Evolutionary conservation across 2,888 invertebrate species (phyloP).

Genomic region (Artemia sinica): DNA sequence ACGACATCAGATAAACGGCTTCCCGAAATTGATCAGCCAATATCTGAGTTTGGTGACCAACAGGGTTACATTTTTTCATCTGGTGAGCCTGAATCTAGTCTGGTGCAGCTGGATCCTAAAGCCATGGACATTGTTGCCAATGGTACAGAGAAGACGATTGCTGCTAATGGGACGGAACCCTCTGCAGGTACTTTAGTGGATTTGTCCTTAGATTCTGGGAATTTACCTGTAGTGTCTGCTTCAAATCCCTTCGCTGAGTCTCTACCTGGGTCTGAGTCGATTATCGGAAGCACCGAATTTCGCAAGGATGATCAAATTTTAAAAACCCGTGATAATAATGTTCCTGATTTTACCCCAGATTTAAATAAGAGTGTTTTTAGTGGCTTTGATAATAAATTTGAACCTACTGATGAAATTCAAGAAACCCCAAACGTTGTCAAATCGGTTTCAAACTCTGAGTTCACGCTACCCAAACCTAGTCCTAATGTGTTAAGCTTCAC

Average conservation of each 20-base stretch:
- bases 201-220: slow-evolving; percentile 6
- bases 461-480: background rate
- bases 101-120: slow-evolving; percentile 13
- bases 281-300: background rate
- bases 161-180: background rate
- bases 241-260: slow-evolving; percentile 7
- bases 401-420: background rate
- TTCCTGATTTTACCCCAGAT: background rate
- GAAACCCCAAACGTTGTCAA: background rate
- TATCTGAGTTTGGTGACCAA: background rate
- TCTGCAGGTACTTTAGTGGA: background rate
- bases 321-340: background rate
- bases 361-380: background rate
- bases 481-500: slow-evolving; percentile 9
- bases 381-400: too few relatives aligned
- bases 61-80: background rate
- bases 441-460: background rate
- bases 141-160: background rate
- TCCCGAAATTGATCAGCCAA: background rate
- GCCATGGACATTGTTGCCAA: background rate
- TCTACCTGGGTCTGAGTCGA: background rate
- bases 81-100: slow-evolving; percentile 5
- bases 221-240: background rate
- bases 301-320: background rate
- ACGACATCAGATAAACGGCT: background rate